phyloP scores from a whole-genome alignment of 2,888 invertebrate genomes.

The Mactromeris polynyma region DNA sequence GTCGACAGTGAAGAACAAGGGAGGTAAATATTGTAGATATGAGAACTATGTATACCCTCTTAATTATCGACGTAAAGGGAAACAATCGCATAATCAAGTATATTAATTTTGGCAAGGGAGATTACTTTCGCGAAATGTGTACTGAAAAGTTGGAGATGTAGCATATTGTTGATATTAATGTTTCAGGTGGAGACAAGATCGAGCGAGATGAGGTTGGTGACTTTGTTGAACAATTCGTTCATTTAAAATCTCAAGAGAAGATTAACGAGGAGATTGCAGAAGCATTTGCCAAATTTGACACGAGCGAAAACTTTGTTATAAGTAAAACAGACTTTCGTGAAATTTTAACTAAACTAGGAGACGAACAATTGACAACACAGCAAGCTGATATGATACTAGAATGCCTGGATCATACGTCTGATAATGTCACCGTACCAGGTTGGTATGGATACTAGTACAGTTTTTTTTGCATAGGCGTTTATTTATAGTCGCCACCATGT shows the following conservation, averaged over 20 bases:
- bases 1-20: too few species aligned
- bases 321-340: slow-evolving; percentile 53
- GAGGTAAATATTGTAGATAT: too few species aligned
- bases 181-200: slow-evolving; percentile 40
- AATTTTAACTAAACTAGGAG: slow-evolving; percentile 60
- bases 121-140: too few species aligned
- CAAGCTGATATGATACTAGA: slow-evolving; percentile 53
- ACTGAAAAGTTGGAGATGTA: too few species aligned
- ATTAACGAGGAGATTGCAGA: slow-evolving; percentile 67
- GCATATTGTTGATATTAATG: not conserved
- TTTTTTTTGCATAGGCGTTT: too few species aligned
- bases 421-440: slow-evolving; percentile 56
- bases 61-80: too few species aligned
- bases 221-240: slow-evolving; percentile 55
- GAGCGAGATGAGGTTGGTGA: slow-evolving; percentile 49
- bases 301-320: slow-evolving; percentile 51
- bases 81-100: too few species aligned
- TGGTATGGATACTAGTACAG: not conserved
- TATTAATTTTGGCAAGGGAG: too few species aligned
- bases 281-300: slow-evolving; percentile 64
- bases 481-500: too few species aligned
- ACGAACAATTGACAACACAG: slow-evolving; percentile 55
- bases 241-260: slow-evolving; percentile 54
- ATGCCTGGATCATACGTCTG: slow-evolving; percentile 45
- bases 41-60: too few species aligned